Evolutionary conservation across 2,888 invertebrate species (phyloP).

Genomic region (Dimorphilus gyrociliatus): DNA sequence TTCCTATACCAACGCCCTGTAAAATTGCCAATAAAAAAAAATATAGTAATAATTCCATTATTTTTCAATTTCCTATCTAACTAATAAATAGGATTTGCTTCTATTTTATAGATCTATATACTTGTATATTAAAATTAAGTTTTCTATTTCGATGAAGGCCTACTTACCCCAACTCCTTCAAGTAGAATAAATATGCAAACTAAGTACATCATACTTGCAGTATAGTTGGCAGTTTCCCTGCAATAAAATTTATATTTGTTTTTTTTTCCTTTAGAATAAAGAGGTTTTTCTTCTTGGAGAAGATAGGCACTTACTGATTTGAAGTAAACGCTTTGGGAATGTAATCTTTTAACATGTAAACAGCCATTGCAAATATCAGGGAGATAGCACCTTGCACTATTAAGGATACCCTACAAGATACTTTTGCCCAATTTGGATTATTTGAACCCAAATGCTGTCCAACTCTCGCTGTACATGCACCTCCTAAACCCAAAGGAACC

Average conservation of each 20-base stretch:
- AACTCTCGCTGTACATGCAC: constrained; percentile 14
- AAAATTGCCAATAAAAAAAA: too few relatives aligned
- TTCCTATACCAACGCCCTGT: constrained; percentile 13
- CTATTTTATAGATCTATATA: too few relatives aligned
- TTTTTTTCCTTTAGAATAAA: too few relatives aligned
- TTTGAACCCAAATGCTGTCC: constrained; percentile 15
- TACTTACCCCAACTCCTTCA: constrained; percentile 15
- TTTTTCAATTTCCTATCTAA: too few relatives aligned
- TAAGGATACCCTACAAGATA: constrained; percentile 10
- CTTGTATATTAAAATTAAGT: too few relatives aligned
- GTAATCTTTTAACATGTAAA: constrained; percentile 8
- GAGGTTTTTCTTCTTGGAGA: not conserved
- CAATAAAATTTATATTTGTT: too few relatives aligned
- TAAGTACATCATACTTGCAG: constrained; percentile 9
- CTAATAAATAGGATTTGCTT: too few relatives aligned
- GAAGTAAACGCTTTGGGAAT: constrained; percentile 11
- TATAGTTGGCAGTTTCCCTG: constrained; percentile 12
- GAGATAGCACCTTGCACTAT: constrained; percentile 11
- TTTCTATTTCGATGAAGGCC: too few relatives aligned
- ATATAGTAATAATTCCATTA: too few relatives aligned
- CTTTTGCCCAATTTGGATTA: constrained; percentile 11
- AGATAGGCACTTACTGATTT: constrained; percentile 7
- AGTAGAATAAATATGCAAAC: constrained; percentile 12
- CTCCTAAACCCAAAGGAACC: constrained; percentile 15
- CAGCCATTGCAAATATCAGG: constrained; percentile 5